phyloP scores from a whole-genome alignment of 2,888 invertebrate genomes.

The Dioctria rufipes region DNA sequence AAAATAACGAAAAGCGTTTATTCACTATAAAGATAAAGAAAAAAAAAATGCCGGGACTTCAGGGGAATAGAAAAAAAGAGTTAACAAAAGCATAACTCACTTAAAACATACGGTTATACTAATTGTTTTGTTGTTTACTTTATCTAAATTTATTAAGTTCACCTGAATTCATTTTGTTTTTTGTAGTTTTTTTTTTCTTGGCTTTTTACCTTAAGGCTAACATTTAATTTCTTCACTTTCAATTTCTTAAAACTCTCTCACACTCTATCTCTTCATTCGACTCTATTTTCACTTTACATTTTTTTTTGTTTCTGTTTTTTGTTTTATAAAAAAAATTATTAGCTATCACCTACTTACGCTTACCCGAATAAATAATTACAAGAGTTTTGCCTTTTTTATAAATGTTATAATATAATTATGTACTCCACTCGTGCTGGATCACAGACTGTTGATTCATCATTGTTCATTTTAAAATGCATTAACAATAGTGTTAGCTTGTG shows the following conservation, averaged over 20 bases:
- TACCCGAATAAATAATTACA: conserved; percentile 49
- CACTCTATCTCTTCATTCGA: too few species aligned
- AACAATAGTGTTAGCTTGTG: background rate
- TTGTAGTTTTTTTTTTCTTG: conserved; percentile 13
- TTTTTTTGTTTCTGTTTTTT: conserved; percentile 12
- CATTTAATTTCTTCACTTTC: background rate
- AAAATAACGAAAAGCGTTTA: background rate
- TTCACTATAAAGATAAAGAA: conserved; percentile 4
- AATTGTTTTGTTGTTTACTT: background rate
- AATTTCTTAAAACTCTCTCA: too few species aligned
- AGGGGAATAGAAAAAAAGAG: conserved; percentile 12
- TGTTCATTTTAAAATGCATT: background rate
- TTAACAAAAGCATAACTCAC: background rate
- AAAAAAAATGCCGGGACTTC: background rate
- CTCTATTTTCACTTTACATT: conserved; percentile 11
- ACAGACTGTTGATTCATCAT: conserved; percentile 21
- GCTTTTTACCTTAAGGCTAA: conserved; percentile 29
- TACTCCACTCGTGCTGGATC: conserved; percentile 44
- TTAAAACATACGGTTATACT: conserved; percentile 28
- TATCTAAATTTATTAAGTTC: conserved; percentile 36
- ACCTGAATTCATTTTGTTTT: conserved; percentile 43
- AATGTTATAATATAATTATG: background rate
- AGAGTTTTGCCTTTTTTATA: too few species aligned
- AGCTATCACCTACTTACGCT: conserved; percentile 44
- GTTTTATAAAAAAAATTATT: conserved; percentile 40